These are phyloP conservation scores for Accipiter virgatus DNA, from an alignment of 2,113 vertebrate genomes.

Conservation along the genomic window DNA sequence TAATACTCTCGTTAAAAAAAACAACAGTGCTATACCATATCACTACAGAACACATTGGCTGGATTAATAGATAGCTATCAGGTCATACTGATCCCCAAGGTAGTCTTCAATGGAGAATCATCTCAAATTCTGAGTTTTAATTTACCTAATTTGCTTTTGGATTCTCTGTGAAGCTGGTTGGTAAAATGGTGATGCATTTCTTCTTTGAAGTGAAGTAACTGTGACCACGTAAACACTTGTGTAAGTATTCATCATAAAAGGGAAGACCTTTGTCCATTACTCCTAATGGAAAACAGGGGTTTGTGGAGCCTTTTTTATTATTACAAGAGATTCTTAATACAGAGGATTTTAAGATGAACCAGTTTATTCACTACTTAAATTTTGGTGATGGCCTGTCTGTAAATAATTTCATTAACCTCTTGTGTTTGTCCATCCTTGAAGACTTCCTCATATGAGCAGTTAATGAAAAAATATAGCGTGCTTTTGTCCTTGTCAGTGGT, in stretches of 20 bases:
- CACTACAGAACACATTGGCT: background rate
- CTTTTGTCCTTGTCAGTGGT: constrained; percentile 62
- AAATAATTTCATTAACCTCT: constrained; percentile 56
- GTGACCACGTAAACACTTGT: background rate
- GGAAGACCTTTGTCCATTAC: background rate
- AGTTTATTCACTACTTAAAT: constrained; percentile 31
- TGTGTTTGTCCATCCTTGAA: constrained; percentile 67
- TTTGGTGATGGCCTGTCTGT: constrained; percentile 24
- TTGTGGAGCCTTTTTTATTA: constrained; percentile 22
- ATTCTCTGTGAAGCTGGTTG: background rate
- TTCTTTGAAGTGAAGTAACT: background rate
- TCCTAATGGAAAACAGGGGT: background rate
- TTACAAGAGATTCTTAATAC: background rate
- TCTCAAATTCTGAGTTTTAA: background rate
- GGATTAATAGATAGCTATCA: background rate
- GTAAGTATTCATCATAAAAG: background rate
- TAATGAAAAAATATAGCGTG: constrained; percentile 56
- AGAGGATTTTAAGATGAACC: constrained; percentile 1
- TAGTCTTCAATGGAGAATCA: background rate
- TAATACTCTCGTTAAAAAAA: background rate
- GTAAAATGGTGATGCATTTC: background rate
- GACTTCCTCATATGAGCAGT: constrained; percentile 25
- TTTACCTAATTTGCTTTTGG: background rate
- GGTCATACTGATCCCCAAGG: background rate
- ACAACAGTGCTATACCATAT: background rate